Percentiles rank a stretch among this genome's conserved stretches.
These are phyloP conservation scores for Xylota segnis DNA, from an alignment of 2,888 invertebrate species.

Conservation along the genomic window DNA sequence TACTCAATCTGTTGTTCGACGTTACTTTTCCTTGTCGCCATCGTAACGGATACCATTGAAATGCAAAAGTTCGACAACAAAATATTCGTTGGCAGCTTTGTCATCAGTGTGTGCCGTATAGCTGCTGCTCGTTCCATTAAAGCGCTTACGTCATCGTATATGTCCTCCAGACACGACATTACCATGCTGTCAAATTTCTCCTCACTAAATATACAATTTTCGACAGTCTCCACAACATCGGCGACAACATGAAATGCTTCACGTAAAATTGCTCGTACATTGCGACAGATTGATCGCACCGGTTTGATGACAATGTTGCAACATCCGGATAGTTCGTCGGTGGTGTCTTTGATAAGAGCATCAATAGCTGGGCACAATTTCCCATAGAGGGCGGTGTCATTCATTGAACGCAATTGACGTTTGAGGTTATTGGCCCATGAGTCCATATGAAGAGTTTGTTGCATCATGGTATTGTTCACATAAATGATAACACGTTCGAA, in stretches of 20 bases:
- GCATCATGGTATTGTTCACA: slow-evolving; percentile 79
- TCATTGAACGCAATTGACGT: slow-evolving; percentile 77
- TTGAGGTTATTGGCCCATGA: slow-evolving; percentile 78
- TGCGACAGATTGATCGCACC: slow-evolving; percentile 79
- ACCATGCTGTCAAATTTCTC: slow-evolving; percentile 77
- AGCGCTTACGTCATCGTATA: slow-evolving; percentile 78
- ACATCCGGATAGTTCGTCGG: slow-evolving; percentile 79
- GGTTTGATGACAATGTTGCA: slow-evolving; percentile 81
- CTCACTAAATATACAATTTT: slow-evolving; percentile 79
- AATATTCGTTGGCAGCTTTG: slow-evolving; percentile 79
- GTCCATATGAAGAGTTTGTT: slow-evolving; percentile 78
- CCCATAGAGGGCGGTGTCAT: slow-evolving; percentile 78
- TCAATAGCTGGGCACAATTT: slow-evolving; percentile 79
- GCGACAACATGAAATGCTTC: slow-evolving; percentile 78
- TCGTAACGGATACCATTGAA: slow-evolving; percentile 79
- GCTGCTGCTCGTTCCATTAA: slow-evolving; percentile 77
- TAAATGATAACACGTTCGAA: slow-evolving; percentile 78
- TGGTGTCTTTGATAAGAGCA: slow-evolving; percentile 78
- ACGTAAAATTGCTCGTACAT: slow-evolving; percentile 77
- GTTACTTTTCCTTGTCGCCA: slow-evolving; percentile 76
- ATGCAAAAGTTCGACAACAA: slow-evolving; percentile 80
- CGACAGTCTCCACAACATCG: slow-evolving; percentile 79
- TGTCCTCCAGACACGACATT: slow-evolving; percentile 78
- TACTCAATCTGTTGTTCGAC: slow-evolving; percentile 74
- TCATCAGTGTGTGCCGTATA: slow-evolving; percentile 77